phyloP scores from a whole-genome alignment of 2,797 vertebrate genomes.

The Parauchenoglanis punctatus region DNA sequence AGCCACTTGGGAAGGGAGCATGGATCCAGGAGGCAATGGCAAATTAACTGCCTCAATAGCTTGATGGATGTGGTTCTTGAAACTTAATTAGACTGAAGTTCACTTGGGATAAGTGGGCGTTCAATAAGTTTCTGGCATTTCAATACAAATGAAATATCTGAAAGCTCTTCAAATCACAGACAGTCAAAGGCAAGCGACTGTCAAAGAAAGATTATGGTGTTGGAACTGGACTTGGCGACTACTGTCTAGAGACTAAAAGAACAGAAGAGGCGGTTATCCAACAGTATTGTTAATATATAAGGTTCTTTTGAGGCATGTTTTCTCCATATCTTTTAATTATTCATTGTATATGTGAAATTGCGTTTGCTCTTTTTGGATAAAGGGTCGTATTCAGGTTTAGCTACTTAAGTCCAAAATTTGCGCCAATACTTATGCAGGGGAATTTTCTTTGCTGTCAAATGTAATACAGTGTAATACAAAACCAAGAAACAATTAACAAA shows the following conservation, averaged over 20 bases:
- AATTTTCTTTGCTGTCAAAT: neutral
- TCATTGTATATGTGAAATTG: neutral
- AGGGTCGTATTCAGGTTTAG: neutral
- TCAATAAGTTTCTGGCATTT: conserved; percentile 77
- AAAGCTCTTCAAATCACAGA: conserved; percentile 69
- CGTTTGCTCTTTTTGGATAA: neutral
- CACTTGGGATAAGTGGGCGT: conserved; percentile 76
- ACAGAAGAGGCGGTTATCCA: conserved; percentile 1
- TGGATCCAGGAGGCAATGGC: conserved; percentile 66
- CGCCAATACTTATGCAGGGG: neutral
- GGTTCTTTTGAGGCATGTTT: neutral
- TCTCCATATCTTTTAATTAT: neutral
- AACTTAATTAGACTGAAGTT: conserved; percentile 82
- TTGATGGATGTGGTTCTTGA: conserved; percentile 82
- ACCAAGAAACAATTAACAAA: neutral
- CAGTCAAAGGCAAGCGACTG: conserved; percentile 56
- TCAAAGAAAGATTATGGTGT: conserved; percentile 49
- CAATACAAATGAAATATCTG: conserved; percentile 71
- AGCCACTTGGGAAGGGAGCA: conserved; percentile 61
- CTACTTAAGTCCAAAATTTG: neutral
- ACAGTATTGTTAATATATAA: neutral
- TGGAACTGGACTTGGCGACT: conserved; percentile 37
- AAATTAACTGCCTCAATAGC: conserved; percentile 75
- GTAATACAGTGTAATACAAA: neutral
- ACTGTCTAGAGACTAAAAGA: conserved; percentile 17